Evolutionary conservation across 2,888 invertebrate species (phyloP).

Genomic region (Parapristionchus giblindavisi): DNA sequence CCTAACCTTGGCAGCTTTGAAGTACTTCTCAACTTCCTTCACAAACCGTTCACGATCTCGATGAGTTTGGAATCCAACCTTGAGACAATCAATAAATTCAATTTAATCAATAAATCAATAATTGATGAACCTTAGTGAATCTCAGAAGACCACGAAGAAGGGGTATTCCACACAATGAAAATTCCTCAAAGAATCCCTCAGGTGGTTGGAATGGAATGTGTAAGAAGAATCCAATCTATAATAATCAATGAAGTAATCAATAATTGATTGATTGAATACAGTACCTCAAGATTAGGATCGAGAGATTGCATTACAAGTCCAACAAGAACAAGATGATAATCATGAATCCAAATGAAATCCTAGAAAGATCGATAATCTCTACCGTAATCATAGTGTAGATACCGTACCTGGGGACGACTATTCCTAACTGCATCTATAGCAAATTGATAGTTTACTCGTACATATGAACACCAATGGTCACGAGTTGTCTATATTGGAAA

Average conservation of each 20-base stretch:
- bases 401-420: slow-evolving; percentile 60
- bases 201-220: slow-evolving; percentile 94
- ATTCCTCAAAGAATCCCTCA: slow-evolving; percentile 80
- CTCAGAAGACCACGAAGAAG: slow-evolving; percentile 89
- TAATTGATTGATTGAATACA: too few relatives aligned
- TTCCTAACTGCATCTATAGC: slow-evolving; percentile 69
- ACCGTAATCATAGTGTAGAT: too few relatives aligned
- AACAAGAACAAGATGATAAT: slow-evolving; percentile 90
- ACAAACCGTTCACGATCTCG: slow-evolving; percentile 64
- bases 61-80: slow-evolving; percentile 69
- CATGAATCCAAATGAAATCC: slow-evolving; percentile 91
- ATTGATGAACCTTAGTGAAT: slow-evolving; percentile 81
- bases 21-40: slow-evolving; percentile 59
- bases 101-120: not conserved
- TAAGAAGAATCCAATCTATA: slow-evolving; percentile 84
- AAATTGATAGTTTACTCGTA: slow-evolving; percentile 69
- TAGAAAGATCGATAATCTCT: slow-evolving; percentile 20
- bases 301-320: slow-evolving; percentile 87
- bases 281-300: slow-evolving; percentile 62
- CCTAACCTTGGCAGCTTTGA: slow-evolving; percentile 56
- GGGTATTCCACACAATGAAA: slow-evolving; percentile 73
- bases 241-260: too few relatives aligned
- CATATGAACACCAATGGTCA: slow-evolving; percentile 68
- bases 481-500: slow-evolving; percentile 32
- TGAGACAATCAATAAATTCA: not conserved